Base-by-base conservation (phyloP, 35 echinoderm and acorn worm genomes). In the Hemicentrotus pulcherrimus region DNA sequence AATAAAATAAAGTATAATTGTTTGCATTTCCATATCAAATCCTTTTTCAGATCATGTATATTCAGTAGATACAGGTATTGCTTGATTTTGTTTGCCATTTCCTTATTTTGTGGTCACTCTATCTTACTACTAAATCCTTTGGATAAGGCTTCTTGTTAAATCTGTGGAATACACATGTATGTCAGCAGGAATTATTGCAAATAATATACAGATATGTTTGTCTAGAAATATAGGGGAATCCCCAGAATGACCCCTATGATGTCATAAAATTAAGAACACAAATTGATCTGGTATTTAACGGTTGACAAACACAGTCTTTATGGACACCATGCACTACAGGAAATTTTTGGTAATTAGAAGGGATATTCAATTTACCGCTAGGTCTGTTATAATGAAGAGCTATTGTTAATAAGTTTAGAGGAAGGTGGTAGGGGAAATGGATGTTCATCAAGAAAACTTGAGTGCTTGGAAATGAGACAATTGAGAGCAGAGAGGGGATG, bases 371-470 rank as follows among this genome's bases (percentile, higher is more conserved):
- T 90, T 90, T 45, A 32, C 30, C 31, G 11, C 46, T 18, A 47
- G 46, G 32, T 90, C 88, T 47, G 19, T 8, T 15, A 90, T 19
- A 16, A 35, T 90, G 88, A 90, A 18, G 14, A 41, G 32, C 88
- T 46, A 90, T 90, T 90, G 88, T 90, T 90, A 45, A 45, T 90
- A 30, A 41, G 88, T 18, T 90, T 35, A 47, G 86, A 86, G 14
- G 5, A 88, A 41, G 31, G 18, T 4, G 24, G 65, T 28, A 18
- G 65, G 19, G 65, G 28, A 78, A 78, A 78, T 78, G 22, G 19
- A 78, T 78, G 3, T 78, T 28, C 19, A 7, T 78, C 18, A 78
- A 78, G 22, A 28, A 78, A 71, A 78, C 22, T 8, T 28, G 0
- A 78, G 22, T 28, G 22, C 28, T 78, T n/a, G 28, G 65, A 78